These are phyloP conservation scores for Ahaetulla prasina DNA, from an alignment of 2,113 vertebrate species.

Conservation along the genomic window DNA sequence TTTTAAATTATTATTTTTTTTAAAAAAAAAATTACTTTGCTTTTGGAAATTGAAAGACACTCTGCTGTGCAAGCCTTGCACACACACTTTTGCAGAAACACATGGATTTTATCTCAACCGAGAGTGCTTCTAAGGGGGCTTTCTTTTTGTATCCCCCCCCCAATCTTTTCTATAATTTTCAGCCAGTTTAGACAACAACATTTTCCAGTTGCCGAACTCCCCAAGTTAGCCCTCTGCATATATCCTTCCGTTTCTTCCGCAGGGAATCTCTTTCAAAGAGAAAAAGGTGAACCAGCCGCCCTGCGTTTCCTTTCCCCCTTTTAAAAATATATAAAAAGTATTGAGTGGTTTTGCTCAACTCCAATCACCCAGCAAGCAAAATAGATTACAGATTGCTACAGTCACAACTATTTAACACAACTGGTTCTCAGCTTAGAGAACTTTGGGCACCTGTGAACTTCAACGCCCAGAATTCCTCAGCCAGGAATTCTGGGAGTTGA, in stretches of 20 bases:
- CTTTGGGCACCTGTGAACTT: background rate
- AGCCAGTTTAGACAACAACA: background rate
- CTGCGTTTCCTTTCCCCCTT: background rate
- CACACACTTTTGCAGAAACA: background rate
- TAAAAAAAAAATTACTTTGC: background rate
- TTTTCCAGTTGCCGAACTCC: background rate
- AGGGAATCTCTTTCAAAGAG: background rate
- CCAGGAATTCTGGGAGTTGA: background rate
- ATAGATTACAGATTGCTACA: background rate
- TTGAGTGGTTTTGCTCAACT: background rate
- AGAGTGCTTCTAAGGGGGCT: background rate
- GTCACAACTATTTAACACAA: background rate
- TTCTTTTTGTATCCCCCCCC: background rate
- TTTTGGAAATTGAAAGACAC: background rate
- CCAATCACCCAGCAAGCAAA: background rate
- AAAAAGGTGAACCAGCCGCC: background rate
- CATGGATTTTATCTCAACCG: background rate
- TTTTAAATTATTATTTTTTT: conserved; percentile 23
- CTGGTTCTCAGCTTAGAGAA: background rate
- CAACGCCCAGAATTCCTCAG: background rate
- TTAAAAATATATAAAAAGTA: background rate
- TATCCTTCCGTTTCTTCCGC: background rate
- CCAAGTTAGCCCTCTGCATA: background rate
- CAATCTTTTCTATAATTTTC: background rate
- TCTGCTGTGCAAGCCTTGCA: background rate